Conservation (phyloP, 2,888 invertebrate species). For the Iphiclides podalirius region DNA sequence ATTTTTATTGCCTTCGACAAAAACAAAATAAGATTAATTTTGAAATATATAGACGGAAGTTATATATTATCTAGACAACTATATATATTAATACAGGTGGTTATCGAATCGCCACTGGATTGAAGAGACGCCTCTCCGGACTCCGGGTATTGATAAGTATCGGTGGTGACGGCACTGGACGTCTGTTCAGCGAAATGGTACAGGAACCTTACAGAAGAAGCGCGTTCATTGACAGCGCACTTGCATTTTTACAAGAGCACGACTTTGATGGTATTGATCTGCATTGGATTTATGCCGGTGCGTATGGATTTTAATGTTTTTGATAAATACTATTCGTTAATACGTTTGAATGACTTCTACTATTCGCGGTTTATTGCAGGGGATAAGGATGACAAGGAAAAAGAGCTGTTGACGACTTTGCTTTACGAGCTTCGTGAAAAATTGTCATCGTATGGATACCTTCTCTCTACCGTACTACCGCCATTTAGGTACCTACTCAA, state of each 20-base stretch:
- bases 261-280: conserved; percentile 91
- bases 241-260: conserved; percentile 82
- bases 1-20: too few species aligned
- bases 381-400: conserved; percentile 73
- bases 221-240: conserved; percentile 82
- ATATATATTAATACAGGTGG: conserved; percentile 83
- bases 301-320: too few species aligned
- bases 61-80: too few species aligned
- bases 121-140: conserved; percentile 83
- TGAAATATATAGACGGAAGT: too few species aligned
- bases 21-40: too few species aligned
- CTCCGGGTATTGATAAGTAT: conserved; percentile 87
- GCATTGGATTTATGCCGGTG: conserved; percentile 88
- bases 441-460: conserved; percentile 78
- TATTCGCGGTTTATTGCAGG: too few species aligned
- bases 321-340: too few species aligned
- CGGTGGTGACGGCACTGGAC: conserved; percentile 83
- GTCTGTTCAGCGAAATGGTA: conserved; percentile 82
- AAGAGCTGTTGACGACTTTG: conserved; percentile 74
- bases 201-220: conserved; percentile 74
- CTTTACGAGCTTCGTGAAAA: conserved; percentile 82
- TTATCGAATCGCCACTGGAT: conserved; percentile 84
- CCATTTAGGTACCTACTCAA: conserved; percentile 74
- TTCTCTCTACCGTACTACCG: conserved; percentile 79
- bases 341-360: too few species aligned